Conservation (phyloP, 2,888 invertebrate genomes). For the Hydraecia micacea region DNA sequence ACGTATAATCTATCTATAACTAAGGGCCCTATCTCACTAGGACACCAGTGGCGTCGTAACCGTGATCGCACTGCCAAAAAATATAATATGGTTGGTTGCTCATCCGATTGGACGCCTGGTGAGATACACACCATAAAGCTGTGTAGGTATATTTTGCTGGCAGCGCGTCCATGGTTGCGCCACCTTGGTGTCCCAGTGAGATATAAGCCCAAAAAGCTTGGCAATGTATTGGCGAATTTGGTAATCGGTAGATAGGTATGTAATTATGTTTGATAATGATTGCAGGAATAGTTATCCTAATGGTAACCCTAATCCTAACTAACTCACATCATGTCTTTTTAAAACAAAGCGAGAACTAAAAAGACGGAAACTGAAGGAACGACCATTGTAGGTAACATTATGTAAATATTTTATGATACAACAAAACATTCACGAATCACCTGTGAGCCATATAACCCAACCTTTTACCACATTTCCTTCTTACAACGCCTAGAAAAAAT, state of each 20-base stretch:
- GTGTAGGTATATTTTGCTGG: too few species aligned
- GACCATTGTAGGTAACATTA: slow-evolving; percentile 39
- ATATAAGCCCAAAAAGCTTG: neutral
- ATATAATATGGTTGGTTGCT: too few species aligned
- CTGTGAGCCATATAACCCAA: slow-evolving; percentile 53
- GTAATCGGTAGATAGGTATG: neutral
- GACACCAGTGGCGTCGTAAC: too few species aligned
- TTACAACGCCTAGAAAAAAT: slow-evolving; percentile 49
- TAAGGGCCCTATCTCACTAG: too few species aligned
- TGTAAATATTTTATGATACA: slow-evolving; percentile 32
- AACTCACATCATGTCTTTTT: neutral
- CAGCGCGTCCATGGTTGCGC: too few species aligned
- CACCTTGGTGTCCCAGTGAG: too few species aligned
- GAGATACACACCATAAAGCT: too few species aligned
- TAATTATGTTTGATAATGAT: neutral
- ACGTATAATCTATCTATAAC: neutral
- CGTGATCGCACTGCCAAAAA: too few species aligned
- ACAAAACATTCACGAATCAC: slow-evolving; percentile 54
- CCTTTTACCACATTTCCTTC: slow-evolving; percentile 61
- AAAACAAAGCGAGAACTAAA: neutral
- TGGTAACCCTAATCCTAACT: too few species aligned
- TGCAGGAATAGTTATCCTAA: neutral
- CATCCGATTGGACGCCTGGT: too few species aligned
- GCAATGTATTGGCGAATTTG: neutral
- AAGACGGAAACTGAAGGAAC: slow-evolving; percentile 7